A percentile compares a stretch with the other conserved stretches of the same genome.
These are phyloP conservation scores for Furcula furcula DNA, from an alignment of 2,888 invertebrate genomes.

Conservation along the genomic window DNA sequence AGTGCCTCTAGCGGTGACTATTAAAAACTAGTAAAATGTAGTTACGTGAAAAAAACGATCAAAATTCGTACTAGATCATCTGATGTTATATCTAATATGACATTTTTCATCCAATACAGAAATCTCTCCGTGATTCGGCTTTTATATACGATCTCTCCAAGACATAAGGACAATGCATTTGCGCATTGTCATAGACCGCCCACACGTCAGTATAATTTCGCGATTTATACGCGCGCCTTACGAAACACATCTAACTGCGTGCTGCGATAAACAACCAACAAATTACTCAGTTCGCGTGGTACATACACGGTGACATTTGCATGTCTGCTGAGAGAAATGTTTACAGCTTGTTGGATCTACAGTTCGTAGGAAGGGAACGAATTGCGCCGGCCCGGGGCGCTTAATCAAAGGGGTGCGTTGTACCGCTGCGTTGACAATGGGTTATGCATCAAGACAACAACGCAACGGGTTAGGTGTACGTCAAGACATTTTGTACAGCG, in stretches of 20 bases:
- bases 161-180: conserved; percentile 50
- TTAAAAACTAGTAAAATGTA: too few relatives aligned
- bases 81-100: too few relatives aligned
- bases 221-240: conserved; percentile 69
- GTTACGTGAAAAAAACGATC: too few relatives aligned
- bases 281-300: conserved; percentile 66
- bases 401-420: conserved; percentile 33
- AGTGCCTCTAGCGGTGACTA: too few relatives aligned
- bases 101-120: too few relatives aligned
- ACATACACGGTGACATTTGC: conserved; percentile 68
- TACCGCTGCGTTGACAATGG: not conserved
- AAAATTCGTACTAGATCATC: too few relatives aligned
- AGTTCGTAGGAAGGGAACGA: conserved; percentile 33
- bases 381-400: conserved; percentile 24
- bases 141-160: too few relatives aligned
- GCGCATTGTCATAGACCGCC: conserved; percentile 74
- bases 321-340: conserved; percentile 66
- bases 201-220: conserved; percentile 71
- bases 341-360: conserved; percentile 42
- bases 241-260: conserved; percentile 64
- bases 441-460: not conserved
- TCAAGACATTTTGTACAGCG: too few relatives aligned
- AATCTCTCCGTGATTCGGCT: too few relatives aligned
- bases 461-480: too few relatives aligned
- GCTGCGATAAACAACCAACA: conserved; percentile 70